Conservation (phyloP, 2,113 vertebrate genomes). For the Cebus imitator region DNA sequence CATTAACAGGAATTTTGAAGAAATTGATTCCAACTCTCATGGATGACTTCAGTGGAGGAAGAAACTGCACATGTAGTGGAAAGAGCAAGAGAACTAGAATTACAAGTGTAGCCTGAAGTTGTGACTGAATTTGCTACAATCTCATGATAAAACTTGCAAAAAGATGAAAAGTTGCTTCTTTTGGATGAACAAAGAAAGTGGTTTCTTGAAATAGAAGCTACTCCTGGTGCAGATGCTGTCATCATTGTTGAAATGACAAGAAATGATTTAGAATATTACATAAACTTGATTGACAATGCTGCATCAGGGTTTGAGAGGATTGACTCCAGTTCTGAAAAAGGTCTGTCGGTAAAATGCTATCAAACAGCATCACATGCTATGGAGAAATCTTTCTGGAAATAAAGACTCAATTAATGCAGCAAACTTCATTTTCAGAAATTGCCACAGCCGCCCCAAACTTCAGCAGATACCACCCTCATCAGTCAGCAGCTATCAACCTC, state of each 20-base stretch:
- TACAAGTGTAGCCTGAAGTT: neutral
- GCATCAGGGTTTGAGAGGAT: neutral
- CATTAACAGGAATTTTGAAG: neutral
- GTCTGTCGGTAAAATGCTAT: neutral
- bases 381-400: neutral
- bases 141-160: neutral
- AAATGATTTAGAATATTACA: neutral
- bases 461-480: neutral
- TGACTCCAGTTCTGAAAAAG: neutral
- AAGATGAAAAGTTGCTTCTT: neutral
- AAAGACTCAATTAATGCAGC: neutral
- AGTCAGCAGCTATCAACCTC: neutral
- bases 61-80: neutral
- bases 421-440: neutral
- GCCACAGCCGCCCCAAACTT: neutral
- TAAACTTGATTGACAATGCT: neutral
- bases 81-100: neutral
- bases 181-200: neutral
- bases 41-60: neutral
- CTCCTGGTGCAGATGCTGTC: neutral
- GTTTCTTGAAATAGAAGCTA: neutral
- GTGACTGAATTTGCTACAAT: neutral
- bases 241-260: neutral
- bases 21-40: neutral
- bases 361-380: neutral